phyloP scores from a whole-genome alignment of 2,888 invertebrate genomes.

The Cheilosia grossa region DNA sequence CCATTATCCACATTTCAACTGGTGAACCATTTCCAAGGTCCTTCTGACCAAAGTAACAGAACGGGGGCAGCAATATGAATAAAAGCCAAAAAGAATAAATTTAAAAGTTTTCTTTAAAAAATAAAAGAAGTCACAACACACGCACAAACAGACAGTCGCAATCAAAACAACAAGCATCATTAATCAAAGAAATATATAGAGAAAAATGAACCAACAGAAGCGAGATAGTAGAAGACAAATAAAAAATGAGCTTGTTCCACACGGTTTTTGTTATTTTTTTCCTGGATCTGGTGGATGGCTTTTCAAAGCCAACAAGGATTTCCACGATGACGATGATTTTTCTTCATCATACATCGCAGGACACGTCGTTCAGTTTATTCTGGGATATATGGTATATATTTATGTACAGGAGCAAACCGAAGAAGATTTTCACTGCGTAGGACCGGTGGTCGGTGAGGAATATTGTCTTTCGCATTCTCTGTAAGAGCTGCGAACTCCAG shows the following conservation, averaged over 20 bases:
- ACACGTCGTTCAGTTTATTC: slow-evolving; percentile 46
- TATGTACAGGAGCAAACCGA: neutral
- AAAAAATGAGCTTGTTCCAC: neutral
- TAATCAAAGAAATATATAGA: slow-evolving; percentile 42
- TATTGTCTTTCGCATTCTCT: neutral
- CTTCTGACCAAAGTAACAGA: slow-evolving; percentile 23
- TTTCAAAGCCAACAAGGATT: slow-evolving; percentile 12
- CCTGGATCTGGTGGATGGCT: neutral
- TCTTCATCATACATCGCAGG: slow-evolving; percentile 55
- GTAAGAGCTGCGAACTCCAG: neutral
- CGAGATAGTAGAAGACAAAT: neutral
- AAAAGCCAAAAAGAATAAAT: slow-evolving; percentile 24
- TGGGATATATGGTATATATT: slow-evolving; percentile 20
- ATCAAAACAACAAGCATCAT: slow-evolving; percentile 41
- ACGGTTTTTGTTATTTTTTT: neutral
- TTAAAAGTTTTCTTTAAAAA: slow-evolving; percentile 25
- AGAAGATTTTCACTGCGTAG: neutral
- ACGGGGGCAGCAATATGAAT: neutral
- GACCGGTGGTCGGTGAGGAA: neutral
- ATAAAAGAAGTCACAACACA: neutral
- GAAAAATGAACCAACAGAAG: neutral
- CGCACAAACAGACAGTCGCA: slow-evolving; percentile 5
- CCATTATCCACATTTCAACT: slow-evolving; percentile 43
- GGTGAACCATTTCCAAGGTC: slow-evolving; percentile 29
- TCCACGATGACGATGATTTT: slow-evolving; percentile 43